A percentile compares a stretch with the other conserved stretches of the same genome.
phyloP scores from a whole-genome alignment of 2,113 vertebrate species.

The Cercopithecus mona region DNA sequence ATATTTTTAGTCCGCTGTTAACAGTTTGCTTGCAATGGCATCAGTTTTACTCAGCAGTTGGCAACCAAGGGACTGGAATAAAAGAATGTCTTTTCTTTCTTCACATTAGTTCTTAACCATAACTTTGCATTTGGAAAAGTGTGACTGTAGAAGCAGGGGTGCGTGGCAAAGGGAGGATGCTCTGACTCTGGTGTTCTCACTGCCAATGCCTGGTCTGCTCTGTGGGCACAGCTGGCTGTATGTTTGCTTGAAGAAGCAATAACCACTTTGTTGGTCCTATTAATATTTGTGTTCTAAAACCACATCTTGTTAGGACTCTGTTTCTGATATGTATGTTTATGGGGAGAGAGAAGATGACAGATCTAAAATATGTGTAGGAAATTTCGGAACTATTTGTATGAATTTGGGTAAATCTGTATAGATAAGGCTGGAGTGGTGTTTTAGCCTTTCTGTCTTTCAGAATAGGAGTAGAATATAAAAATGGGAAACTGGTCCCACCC shows the following conservation, averaged over 20 bases:
- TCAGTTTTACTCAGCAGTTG: constrained; percentile 34
- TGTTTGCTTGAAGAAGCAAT: constrained; percentile 64
- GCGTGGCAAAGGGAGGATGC: not conserved
- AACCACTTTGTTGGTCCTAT: constrained; percentile 54
- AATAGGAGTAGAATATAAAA: constrained; percentile 27
- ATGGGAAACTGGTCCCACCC: not conserved
- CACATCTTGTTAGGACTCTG: constrained; percentile 63
- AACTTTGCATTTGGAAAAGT: constrained; percentile 36
- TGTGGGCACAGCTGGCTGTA: constrained; percentile 37
- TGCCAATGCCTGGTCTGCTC: not conserved
- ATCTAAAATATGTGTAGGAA: not conserved
- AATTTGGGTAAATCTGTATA: constrained; percentile 2
- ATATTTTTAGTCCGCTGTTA: constrained; percentile 35
- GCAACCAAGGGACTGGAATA: constrained; percentile 56
- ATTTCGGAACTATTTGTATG: not conserved
- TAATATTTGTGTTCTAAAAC: constrained; percentile 78
- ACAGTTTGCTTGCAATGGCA: not conserved
- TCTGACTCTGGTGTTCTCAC: not conserved
- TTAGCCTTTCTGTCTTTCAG: not conserved
- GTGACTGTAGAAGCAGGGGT: constrained; percentile 3
- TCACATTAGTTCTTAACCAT: constrained; percentile 64
- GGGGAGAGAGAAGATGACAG: not conserved
- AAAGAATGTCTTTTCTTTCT: constrained; percentile 70
- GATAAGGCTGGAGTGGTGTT: not conserved
- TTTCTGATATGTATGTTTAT: constrained; percentile 25